Conservation (phyloP, 2,797 vertebrate genomes). For the Sciurus carolinensis region DNA sequence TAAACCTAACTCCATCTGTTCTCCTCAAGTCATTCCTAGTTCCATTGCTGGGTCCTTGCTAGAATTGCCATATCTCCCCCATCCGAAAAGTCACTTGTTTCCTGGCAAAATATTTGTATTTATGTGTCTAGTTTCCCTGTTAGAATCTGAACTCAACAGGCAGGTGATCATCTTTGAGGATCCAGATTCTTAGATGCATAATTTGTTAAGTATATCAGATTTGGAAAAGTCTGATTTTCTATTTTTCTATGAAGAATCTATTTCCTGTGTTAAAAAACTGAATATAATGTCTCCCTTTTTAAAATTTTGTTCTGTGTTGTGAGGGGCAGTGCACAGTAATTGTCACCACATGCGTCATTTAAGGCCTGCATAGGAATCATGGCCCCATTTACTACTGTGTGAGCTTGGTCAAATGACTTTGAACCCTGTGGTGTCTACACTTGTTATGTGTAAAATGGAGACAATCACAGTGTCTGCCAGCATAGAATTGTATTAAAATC, state of each 20-base stretch:
- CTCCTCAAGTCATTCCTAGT: background rate
- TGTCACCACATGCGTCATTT: background rate
- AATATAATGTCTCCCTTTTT: background rate
- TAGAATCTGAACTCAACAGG: slow-evolving; percentile 29
- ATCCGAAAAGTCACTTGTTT: background rate
- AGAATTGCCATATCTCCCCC: background rate
- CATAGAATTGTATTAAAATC: background rate
- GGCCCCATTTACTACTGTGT: background rate
- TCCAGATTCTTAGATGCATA: background rate
- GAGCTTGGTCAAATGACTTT: background rate
- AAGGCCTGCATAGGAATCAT: background rate
- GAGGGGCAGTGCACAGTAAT: background rate
- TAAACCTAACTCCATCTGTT: background rate
- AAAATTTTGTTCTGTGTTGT: background rate
- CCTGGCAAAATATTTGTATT: slow-evolving; percentile 26
- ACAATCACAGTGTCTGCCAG: background rate
- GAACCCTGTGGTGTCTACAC: background rate
- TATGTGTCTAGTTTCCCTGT: background rate
- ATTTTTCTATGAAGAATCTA: background rate
- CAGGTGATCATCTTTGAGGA: background rate
- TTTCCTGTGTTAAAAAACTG: background rate
- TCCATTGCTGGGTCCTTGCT: background rate
- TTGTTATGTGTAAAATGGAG: background rate
- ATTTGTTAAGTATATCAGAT: slow-evolving; percentile 42
- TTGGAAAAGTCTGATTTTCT: slow-evolving; percentile 32